phyloP scores from a whole-genome alignment of 2,113 vertebrate species.

The Eretmochelys imbricata region DNA sequence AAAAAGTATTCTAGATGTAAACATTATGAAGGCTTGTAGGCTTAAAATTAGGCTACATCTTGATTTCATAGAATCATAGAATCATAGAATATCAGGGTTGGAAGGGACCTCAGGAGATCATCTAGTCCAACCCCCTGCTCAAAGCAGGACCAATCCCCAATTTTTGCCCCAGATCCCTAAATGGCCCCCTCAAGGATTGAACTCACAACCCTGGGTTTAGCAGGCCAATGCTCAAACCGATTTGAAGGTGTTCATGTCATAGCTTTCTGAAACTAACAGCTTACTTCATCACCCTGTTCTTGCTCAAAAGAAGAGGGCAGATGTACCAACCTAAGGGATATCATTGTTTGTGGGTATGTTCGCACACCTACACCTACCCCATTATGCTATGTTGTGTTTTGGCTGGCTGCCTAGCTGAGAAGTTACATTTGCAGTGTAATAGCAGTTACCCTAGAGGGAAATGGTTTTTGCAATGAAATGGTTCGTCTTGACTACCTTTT shows the following conservation, averaged over 20 bases:
- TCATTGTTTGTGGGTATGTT: neutral
- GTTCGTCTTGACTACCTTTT: neutral
- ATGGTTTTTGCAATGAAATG: neutral
- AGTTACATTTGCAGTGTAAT: accelerated
- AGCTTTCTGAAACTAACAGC: neutral
- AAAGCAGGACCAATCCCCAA: too few relatives aligned
- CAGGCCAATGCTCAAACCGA: too few relatives aligned
- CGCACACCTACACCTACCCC: neutral
- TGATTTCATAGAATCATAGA: too few relatives aligned
- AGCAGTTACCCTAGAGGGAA: neutral
- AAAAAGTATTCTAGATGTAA: neutral
- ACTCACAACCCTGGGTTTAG: too few relatives aligned
- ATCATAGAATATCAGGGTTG: too few relatives aligned
- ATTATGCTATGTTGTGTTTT: accelerated
- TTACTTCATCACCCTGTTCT: neutral
- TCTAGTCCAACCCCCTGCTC: too few relatives aligned
- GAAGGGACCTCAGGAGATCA: too few relatives aligned
- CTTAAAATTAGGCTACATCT: neutral
- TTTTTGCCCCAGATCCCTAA: too few relatives aligned
- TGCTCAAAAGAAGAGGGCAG: neutral
- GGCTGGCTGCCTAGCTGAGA: neutral
- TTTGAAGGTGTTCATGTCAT: neutral
- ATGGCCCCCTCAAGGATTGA: too few relatives aligned
- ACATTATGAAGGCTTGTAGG: neutral
- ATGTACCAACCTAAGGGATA: neutral